Conservation (phyloP, 2,797 vertebrate genomes). For the Gila robusta region DNA sequence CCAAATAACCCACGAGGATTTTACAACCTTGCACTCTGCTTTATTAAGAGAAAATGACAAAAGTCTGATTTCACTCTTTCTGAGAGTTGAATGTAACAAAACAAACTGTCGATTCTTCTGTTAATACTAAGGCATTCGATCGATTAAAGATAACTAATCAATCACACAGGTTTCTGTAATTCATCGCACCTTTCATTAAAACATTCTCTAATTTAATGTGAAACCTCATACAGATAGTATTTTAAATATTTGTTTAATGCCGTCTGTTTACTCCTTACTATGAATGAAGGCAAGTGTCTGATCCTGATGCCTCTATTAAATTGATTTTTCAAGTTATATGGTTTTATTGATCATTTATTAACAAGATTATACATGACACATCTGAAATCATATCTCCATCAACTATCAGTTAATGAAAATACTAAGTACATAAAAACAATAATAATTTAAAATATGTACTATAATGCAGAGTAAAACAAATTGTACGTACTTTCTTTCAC, state of each 20-base stretch:
- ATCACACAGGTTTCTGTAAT: background rate
- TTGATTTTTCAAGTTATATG: background rate
- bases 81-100: background rate
- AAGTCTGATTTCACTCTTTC: slow-evolving; percentile 1
- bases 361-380: background rate
- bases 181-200: background rate
- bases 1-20: slow-evolving; percentile 81
- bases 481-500: too few relatives aligned
- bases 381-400: too few relatives aligned
- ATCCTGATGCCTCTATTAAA: background rate
- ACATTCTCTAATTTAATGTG: too few relatives aligned
- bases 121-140: background rate
- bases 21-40: slow-evolving; percentile 80
- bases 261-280: background rate
- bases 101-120: background rate
- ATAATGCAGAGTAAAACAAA: too few relatives aligned
- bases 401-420: too few relatives aligned
- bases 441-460: too few relatives aligned
- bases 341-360: background rate
- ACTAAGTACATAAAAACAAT: too few relatives aligned
- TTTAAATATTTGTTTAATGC: background rate
- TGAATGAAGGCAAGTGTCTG: background rate
- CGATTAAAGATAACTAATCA: background rate
- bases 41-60: slow-evolving; percentile 71
- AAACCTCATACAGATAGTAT: background rate